phyloP scores from a whole-genome alignment of 2,888 invertebrate species.

The Dolomedes plantarius region DNA sequence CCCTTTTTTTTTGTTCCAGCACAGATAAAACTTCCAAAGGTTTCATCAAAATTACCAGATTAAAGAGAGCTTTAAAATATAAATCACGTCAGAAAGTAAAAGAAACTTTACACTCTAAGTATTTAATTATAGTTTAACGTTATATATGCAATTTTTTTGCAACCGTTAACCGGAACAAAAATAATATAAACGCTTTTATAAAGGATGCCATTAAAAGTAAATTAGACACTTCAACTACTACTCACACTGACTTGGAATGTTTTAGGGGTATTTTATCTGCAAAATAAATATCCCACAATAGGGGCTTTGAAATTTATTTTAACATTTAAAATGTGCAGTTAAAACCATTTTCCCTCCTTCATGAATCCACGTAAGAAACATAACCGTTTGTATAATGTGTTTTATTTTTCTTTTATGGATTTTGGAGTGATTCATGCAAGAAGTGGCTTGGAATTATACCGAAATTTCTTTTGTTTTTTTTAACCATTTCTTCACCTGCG shows the following conservation, averaged over 20 bases:
- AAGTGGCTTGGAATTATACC: not conserved
- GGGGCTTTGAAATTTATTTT: not conserved
- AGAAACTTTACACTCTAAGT: no score
- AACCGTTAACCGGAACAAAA: no score
- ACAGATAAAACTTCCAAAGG: no score
- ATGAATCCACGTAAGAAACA: constrained; percentile 25
- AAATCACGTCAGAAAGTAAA: no score
- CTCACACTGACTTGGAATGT: not conserved
- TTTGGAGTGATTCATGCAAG: no score
- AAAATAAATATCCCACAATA: not conserved
- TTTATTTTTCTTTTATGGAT: constrained; percentile 11
- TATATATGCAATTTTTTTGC: no score
- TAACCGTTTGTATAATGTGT: constrained; percentile 35
- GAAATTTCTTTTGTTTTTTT: not conserved
- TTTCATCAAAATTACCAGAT: no score
- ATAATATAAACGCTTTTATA: not conserved
- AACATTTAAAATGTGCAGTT: not conserved
- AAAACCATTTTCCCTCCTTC: not conserved
- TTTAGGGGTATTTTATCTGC: not conserved
- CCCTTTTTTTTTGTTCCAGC: no score
- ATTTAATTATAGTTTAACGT: no score
- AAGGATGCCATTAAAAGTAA: not conserved
- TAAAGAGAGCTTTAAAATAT: no score
- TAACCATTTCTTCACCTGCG: not conserved
- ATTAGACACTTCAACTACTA: not conserved